These are phyloP conservation scores for Drosophila athabasca DNA, from an alignment of 1,140 invertebrate genomes.

Conservation along the genomic window DNA sequence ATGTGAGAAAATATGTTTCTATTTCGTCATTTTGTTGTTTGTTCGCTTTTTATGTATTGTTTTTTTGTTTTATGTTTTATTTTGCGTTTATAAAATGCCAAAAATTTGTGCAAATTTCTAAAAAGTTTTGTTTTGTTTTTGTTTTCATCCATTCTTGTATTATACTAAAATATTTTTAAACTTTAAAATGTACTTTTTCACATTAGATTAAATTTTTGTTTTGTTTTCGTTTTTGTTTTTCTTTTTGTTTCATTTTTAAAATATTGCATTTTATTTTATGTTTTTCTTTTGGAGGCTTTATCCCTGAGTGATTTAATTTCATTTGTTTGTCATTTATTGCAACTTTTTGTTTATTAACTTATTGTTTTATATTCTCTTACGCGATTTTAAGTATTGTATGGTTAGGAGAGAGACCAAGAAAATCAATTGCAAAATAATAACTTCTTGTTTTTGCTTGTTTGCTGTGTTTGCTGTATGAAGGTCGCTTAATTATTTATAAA, in stretches of 20 bases:
- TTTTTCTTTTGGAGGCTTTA: constrained; percentile 80
- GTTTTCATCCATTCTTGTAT: constrained; percentile 42
- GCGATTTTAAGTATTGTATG: constrained; percentile 62
- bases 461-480: constrained; percentile 51
- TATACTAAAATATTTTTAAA: constrained; percentile 76
- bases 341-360: constrained; percentile 78
- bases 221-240: constrained; percentile 42
- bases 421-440: constrained; percentile 52
- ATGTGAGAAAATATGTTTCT: constrained; percentile 68
- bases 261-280: constrained; percentile 79
- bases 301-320: constrained; percentile 82
- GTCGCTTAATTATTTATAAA: constrained; percentile 69
- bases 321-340: constrained; percentile 82
- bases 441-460: constrained; percentile 51
- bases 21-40: constrained; percentile 55
- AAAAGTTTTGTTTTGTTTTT: constrained; percentile 48
- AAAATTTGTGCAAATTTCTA: constrained; percentile 82
- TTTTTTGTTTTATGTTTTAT: constrained; percentile 38
- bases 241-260: constrained; percentile 65
- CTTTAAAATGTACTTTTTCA: constrained; percentile 69
- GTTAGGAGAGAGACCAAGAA: constrained; percentile 47
- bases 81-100: constrained; percentile 74
- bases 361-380: constrained; percentile 77
- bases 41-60: constrained; percentile 52
- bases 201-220: constrained; percentile 51